Base-by-base conservation (phyloP, 1,140 invertebrate genomes). In the Pristionchus pacificus region DNA sequence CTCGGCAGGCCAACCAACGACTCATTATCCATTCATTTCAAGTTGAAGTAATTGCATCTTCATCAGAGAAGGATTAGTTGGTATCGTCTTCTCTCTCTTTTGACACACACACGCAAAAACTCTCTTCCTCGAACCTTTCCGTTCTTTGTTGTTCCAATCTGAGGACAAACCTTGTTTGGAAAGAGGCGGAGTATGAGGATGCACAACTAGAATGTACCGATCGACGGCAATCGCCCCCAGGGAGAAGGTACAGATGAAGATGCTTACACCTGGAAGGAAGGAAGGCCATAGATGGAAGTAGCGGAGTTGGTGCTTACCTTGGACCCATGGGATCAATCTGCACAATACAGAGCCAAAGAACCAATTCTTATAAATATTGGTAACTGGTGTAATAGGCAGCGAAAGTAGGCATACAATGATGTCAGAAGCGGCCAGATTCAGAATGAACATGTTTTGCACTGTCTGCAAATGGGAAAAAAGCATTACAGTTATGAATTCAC, bases 361-460 rank as follows among this genome's bases (percentile, higher is more conserved):
- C 83, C 83, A 84, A 70, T 82, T 78, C 57, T 77, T 77, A n/a
- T 71, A 76, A 24, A 77, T 66, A 33, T 77, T 77, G 3, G 74
- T 72, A 10, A 77, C 76, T 65, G 93, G 92, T 0, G 93, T 95
- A 80, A 95, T 92, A 1, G 93, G 94, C 24, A 97, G 93, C 0
- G 92, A 92, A 68, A 97, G 87, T 0, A 92, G 86, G 82, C 94
- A 97, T 65, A 97, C 87, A 14, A 97, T 84, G 66, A 97, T 92
- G 82, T 97, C 95, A n/a, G 92, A 93, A 10, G 97, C 86, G 0
- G 94, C 95, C 70, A 97, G 85, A 84, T 97, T 97, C 28, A 92
- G 91, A 77, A 97, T 97, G 85, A 97, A 97, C 59, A 94, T 89
- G 85, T 97, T 97, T n/a, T 95, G 97, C 0, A 97, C 95, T 0